phyloP scores from a whole-genome alignment of 2,113 vertebrate species.

The Nyctibius bracteatus region DNA sequence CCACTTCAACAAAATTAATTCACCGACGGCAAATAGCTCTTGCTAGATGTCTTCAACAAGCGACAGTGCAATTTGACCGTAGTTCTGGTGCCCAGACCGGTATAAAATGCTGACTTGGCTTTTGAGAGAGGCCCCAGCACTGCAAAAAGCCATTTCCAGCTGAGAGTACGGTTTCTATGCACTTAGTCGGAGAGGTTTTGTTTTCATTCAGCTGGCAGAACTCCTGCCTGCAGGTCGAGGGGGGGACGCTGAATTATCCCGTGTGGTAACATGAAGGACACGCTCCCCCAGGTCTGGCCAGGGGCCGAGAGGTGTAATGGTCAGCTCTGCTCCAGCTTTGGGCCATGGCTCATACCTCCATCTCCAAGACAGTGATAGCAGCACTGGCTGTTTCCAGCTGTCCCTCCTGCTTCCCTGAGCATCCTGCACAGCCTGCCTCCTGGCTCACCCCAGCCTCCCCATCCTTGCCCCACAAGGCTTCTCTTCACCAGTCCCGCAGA shows the following conservation, averaged over 20 bases:
- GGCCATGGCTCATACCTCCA: background rate
- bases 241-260: rapidly evolving
- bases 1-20: background rate
- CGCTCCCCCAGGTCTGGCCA: rapidly evolving
- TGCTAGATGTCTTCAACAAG: background rate
- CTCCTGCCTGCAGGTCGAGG: background rate
- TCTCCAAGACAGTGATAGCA: background rate
- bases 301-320: rapidly evolving
- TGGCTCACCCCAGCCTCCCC: background rate
- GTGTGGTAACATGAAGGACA: background rate
- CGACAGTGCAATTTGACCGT: background rate
- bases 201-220: background rate
- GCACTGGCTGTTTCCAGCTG: background rate
- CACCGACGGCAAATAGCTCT: background rate
- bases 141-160: constrained; percentile 28
- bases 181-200: background rate
- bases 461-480: background rate
- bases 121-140: background rate
- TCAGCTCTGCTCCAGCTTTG: background rate
- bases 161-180: background rate
- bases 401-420: background rate
- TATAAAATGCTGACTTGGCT: constrained; percentile 36
- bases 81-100: background rate
- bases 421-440: background rate
- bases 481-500: constrained; percentile 18